Conservation (phyloP, 1,140 invertebrate genomes). For the Eriocheir sinensis region DNA sequence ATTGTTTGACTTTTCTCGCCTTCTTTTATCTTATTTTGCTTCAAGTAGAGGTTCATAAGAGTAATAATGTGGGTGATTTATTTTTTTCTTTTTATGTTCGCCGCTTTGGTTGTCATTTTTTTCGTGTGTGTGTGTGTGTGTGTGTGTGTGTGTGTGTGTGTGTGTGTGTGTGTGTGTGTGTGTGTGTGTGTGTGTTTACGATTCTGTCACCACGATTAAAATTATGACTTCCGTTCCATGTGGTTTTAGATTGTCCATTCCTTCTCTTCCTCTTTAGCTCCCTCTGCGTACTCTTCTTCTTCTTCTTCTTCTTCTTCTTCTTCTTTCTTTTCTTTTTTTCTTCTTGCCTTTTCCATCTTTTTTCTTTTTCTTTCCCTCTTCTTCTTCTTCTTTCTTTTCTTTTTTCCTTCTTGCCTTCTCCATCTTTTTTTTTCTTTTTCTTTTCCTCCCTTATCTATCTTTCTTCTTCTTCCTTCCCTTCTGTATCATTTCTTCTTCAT, state of each 20-base stretch:
- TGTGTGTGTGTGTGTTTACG: no score
- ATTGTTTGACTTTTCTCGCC: no score
- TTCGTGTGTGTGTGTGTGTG: no score
- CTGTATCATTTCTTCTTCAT: background rate
- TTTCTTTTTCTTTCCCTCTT: background rate
- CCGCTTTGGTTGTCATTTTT: background rate
- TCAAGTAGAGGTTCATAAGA: no score
- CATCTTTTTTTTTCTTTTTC: background rate
- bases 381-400: background rate
- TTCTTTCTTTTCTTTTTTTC: background rate
- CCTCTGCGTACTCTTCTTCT: background rate
- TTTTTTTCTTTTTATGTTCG: no score
- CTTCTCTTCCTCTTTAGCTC: background rate
- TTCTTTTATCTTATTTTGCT: no score
- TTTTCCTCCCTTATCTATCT: background rate
- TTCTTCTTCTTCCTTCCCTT: background rate
- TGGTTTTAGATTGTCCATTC: background rate
- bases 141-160: slow-evolving; percentile 22
- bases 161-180: slow-evolving; percentile 23
- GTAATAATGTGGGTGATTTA: no score
- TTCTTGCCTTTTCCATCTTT: background rate
- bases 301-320: background rate
- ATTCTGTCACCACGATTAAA: no score
- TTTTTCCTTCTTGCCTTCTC: background rate
- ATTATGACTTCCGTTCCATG: background rate